Base-by-base conservation (phyloP, 2,113 vertebrate species). In the Phalacrocorax pelagicus region DNA sequence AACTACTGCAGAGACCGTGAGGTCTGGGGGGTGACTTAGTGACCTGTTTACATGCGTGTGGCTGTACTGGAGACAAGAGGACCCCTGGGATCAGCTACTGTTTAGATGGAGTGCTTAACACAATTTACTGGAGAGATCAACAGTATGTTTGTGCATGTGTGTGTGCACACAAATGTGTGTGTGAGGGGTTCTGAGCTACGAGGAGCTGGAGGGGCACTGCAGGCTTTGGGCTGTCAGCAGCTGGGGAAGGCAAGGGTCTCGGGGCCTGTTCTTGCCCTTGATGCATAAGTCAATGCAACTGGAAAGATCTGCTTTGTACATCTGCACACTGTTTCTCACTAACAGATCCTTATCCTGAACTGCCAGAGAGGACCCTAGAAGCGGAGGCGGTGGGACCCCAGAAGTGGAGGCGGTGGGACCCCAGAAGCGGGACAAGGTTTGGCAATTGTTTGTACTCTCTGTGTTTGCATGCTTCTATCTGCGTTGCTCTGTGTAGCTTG, bases 161-260 rank as follows among this genome's bases (percentile, higher is more conserved):
- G 58, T 15, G 17, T 10, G 14, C 7, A 9, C 15, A 27, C 2
- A 30, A 63, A 46, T 9, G 3, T 38, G 8, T 57, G 6, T n/a
- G 8, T 79, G 52, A 54, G 5, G 4, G 1, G 3, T 46, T 88
- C 42, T 58, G 61, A 72, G 21, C 9, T 59, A 15, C 10, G 29
- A 65, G 24, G 49, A 77, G 49, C 6, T 86, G 38, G 29, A 80
- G 27, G 6, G n/a, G 4, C 12, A 51, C 19, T 4, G 0, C 23
- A n/a, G 51, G 12, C 6, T 71, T 84, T 86, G 40, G 8, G 27
- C 3, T 34, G 10, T 8, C 18, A 85, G 27, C 8, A 71, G 26
- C 24, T 40, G 0, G 0, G 5, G 34, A 54, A 79, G 69, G 12
- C 1, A 52, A 15, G 10, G 7, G 32, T 52, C 40, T 42, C 63